Percentiles rank a stretch among this genome's conserved stretches.
These are phyloP conservation scores for Pollenia labialis DNA, from an alignment of 2,888 invertebrate genomes.

Conservation along the genomic window DNA sequence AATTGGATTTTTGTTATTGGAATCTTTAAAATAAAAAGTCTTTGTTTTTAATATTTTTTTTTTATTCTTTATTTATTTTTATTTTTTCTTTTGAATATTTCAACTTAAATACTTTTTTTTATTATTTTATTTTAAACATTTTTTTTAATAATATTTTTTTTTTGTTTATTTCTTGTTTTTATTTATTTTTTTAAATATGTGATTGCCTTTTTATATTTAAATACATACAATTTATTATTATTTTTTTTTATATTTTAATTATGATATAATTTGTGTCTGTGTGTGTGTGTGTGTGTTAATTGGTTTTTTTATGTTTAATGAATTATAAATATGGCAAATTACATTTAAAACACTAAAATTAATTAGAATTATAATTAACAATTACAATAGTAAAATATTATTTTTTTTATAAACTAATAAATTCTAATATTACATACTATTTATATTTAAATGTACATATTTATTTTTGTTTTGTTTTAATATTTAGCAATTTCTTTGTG, in stretches of 20 bases:
- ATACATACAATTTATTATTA: conserved; percentile 73
- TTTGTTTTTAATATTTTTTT: conserved; percentile 35
- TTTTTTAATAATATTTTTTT: conserved; percentile 57
- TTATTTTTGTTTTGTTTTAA: conserved; percentile 27
- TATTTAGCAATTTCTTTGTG: conserved; percentile 21
- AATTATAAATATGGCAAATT: conserved; percentile 82
- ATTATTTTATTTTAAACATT: conserved; percentile 71
- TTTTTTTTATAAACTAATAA: conserved; percentile 41
- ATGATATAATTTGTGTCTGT: conserved; percentile 17
- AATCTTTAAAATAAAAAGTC: conserved; percentile 36
- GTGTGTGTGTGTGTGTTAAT: conserved; percentile 28
- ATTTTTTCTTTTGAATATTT: conserved; percentile 73
- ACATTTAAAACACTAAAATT: conserved; percentile 73
- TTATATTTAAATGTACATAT: conserved; percentile 14
- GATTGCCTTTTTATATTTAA: conserved; percentile 80
- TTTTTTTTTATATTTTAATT: conserved; percentile 50
- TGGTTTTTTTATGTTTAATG: conserved; percentile 69
- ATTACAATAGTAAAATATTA: conserved; percentile 62
- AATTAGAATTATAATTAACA: conserved; percentile 64
- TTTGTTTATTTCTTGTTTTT: conserved; percentile 13
- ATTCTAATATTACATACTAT: conserved; percentile 53
- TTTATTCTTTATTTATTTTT: conserved; percentile 64
- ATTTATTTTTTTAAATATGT: conserved; percentile 75
- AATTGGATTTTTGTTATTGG: neutral
- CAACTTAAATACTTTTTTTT: conserved; percentile 73